A percentile compares a stretch with the other conserved stretches of the same genome.
Conservation (phyloP, 2,888 invertebrate species). For the Parnassius mnemosyne region DNA sequence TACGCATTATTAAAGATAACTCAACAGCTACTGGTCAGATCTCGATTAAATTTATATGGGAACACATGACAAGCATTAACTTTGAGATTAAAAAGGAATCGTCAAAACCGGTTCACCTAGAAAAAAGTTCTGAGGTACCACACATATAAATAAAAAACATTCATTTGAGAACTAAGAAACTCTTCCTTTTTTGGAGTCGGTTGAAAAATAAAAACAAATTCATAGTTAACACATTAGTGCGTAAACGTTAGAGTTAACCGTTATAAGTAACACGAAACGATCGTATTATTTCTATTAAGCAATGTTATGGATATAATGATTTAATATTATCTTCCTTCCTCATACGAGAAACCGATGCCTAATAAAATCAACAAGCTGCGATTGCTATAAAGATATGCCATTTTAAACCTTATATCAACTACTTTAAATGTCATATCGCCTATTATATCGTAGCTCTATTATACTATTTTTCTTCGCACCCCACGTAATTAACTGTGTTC, state of each 20-base stretch:
- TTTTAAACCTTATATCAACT: conserved; percentile 33
- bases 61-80: too few relatives aligned
- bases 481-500: conserved; percentile 74
- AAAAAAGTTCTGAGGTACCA: too few relatives aligned
- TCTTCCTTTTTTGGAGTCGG: too few relatives aligned
- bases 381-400: conserved; percentile 31
- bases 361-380: conserved; percentile 23
- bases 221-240: too few relatives aligned
- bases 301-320: conserved; percentile 27
- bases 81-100: too few relatives aligned
- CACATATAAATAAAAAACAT: too few relatives aligned
- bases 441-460: conserved; percentile 26
- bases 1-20: too few relatives aligned
- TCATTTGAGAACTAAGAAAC: too few relatives aligned
- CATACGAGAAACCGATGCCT: conserved; percentile 51
- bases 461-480: conserved; percentile 67
- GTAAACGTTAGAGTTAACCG: neutral
- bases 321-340: conserved; percentile 41
- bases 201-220: too few relatives aligned
- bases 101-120: too few relatives aligned
- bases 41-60: too few relatives aligned
- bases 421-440: conserved; percentile 26
- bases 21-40: too few relatives aligned
- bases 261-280: conserved; percentile 12
- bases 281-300: conserved; percentile 22